Conservation (phyloP, 2,888 invertebrate genomes). For the Platycnemis pennipes region DNA sequence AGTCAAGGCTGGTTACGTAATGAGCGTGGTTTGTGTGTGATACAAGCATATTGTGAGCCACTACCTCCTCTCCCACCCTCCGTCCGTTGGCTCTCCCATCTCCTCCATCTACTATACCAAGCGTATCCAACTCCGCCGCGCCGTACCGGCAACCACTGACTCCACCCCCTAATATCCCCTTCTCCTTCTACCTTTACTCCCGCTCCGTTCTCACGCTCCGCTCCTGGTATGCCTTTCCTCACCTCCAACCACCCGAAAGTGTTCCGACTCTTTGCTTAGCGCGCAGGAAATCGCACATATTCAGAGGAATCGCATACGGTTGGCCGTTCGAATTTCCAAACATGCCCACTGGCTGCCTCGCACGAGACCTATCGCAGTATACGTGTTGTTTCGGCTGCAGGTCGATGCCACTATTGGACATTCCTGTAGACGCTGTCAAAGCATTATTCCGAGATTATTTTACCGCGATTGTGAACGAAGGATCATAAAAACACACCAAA, state of each 20-base stretch:
- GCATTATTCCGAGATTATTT: neutral
- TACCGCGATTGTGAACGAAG: neutral
- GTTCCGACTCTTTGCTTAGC: neutral
- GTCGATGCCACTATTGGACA: neutral
- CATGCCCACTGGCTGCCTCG: neutral
- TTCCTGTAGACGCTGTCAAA: neutral
- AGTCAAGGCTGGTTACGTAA: conserved; percentile 20
- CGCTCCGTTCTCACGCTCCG: neutral
- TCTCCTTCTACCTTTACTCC: neutral
- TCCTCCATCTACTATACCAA: neutral
- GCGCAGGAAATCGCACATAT: conserved; percentile 23
- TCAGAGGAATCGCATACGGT: neutral
- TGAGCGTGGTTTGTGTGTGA: conserved; percentile 43
- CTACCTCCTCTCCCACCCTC: neutral
- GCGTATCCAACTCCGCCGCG: neutral
- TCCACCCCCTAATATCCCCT: too few species aligned
- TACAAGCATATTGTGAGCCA: conserved; percentile 41
- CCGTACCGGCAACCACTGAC: neutral
- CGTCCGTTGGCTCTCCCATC: neutral
- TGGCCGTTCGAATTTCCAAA: neutral
- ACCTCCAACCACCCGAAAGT: neutral
- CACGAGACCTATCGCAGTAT: neutral
- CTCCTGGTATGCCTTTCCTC: neutral
- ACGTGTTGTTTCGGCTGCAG: neutral
- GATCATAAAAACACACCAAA: too few species aligned